Evolutionary conservation across 2,113 vertebrate genomes (phyloP), one percentile per base, ranked within the genome.

Genomic region (Petaurus breviceps): DNA sequence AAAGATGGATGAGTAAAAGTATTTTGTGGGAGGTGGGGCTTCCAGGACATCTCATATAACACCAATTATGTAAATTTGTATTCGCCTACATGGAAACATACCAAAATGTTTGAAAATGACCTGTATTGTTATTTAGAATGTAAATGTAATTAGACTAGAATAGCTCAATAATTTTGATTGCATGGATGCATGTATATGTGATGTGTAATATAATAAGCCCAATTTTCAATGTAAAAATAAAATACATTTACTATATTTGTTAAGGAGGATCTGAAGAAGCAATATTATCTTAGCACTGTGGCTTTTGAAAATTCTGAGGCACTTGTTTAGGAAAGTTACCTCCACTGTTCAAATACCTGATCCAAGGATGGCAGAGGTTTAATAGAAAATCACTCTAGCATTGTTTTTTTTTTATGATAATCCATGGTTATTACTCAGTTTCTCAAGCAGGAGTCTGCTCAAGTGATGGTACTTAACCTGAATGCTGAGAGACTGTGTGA

Each of bases 391-490:
- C 51, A 46, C 61, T 68, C 53, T 47, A 43, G 49, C 50, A 7
- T 68, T 90, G 47, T 92, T 92, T 49, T 49, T 49, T 49, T 49
- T 49, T 94, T 94, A 43, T 51, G 93, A 28, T 68, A 90, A 92
- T 96, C 51, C 77, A 49, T 53, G n/a, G n/a, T 92, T 94, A 92
- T 96, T 90, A 92, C 68, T 94, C 90, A 68, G 53, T 52, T 26
- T 61, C 19, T 92, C 47, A 37, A 53, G n/a, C 51, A 52, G 8
- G 16, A 50, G 92, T 61, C 53, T 77, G 51, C 49, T 53, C 6
- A 77, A 90, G 57, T 47, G 5, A 90, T 47, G 7, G 91, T 49
- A 49, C 53, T 94, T 47, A 47, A 55, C 11, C 3, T 51, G 93
- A 94, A 92, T 28, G 19, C 25, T 8, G 31, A 61, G 51, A 52